phyloP scores from a whole-genome alignment of 2,113 vertebrate species.

The Pseudopodoces humilis region DNA sequence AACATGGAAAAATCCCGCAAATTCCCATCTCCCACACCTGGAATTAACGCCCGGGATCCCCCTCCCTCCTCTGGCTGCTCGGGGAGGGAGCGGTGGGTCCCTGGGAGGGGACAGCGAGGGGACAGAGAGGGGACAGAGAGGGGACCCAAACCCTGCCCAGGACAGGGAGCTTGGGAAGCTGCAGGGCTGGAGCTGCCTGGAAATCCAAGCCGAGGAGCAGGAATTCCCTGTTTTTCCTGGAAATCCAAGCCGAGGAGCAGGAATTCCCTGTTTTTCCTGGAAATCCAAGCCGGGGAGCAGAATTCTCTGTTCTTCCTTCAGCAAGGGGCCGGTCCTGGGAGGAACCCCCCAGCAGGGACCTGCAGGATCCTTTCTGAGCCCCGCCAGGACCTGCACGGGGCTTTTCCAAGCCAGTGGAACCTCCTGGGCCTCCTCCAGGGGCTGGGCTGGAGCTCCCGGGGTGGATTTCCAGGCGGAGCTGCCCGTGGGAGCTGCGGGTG shows the following conservation, averaged over 20 bases:
- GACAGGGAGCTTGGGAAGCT: background rate
- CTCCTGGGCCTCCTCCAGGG: background rate
- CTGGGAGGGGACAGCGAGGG: accelerated
- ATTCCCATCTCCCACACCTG: background rate
- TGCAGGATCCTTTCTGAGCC: background rate
- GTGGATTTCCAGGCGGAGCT: background rate
- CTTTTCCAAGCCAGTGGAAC: accelerated
- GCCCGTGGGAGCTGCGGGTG: accelerated
- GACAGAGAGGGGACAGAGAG: background rate
- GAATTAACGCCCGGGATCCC: accelerated
- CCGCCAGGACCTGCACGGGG: accelerated
- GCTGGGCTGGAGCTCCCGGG: background rate
- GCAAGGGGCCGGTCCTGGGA: accelerated
- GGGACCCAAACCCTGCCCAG: background rate
- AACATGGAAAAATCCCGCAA: accelerated
- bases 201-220: background rate
- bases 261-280: background rate
- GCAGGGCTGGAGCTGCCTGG: background rate
- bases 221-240: background rate
- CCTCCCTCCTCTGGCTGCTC: background rate
- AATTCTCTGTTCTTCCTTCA: background rate
- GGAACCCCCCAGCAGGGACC: background rate
- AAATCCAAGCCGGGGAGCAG: background rate
- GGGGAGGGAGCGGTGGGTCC: background rate
- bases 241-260: background rate